phyloP scores from a whole-genome alignment of 92 coral and sea anemone genomes.

The Blastomussa wellsi region DNA sequence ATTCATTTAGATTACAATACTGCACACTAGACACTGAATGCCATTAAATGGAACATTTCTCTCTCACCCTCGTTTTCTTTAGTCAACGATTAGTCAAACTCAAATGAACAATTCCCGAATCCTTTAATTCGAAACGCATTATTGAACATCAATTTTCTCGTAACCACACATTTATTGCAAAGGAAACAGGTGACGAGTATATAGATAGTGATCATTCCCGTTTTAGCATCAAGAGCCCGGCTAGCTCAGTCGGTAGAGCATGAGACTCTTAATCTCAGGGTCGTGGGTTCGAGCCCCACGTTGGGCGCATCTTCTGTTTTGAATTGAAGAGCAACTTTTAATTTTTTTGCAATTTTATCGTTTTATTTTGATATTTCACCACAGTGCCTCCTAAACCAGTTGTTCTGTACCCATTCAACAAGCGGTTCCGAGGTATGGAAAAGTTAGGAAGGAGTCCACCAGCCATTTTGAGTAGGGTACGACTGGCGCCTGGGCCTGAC shows the following conservation, averaged over 20 bases:
- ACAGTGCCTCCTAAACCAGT: constrained; percentile 62
- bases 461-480: constrained; percentile 45
- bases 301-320: neutral
- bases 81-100: too few species aligned
- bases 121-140: too few species aligned
- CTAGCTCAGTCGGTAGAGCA: constrained; percentile 53
- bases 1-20: too few species aligned
- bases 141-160: too few species aligned
- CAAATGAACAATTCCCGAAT: too few species aligned
- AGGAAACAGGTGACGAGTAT: too few species aligned
- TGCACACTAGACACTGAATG: too few species aligned
- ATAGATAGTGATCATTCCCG: too few species aligned
- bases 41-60: too few species aligned
- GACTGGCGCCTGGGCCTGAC: constrained; percentile 66
- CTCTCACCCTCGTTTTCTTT: too few species aligned
- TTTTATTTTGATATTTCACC: neutral
- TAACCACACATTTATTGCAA: too few species aligned
- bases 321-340: neutral
- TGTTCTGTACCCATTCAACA: constrained; percentile 65
- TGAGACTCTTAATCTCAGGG: constrained; percentile 47
- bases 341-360: neutral
- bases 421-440: constrained; percentile 47
- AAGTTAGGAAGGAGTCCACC: constrained; percentile 53
- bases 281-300: constrained; percentile 41
- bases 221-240: neutral